A percentile compares a stretch with the other conserved stretches of the same genome.
These are phyloP conservation scores for Gallinago media DNA, from an alignment of 2,113 vertebrate species.

Conservation along the genomic window DNA sequence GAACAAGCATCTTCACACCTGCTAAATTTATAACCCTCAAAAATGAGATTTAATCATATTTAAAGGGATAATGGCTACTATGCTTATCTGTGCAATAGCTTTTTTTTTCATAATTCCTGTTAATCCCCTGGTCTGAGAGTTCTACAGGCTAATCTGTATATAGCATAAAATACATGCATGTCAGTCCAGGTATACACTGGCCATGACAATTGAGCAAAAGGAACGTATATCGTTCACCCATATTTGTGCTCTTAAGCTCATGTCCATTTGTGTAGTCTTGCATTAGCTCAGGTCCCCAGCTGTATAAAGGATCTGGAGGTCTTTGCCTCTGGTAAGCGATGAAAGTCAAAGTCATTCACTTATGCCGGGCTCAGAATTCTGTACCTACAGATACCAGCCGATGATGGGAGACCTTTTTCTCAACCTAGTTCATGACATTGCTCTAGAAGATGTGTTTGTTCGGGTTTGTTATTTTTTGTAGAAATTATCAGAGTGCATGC, in stretches of 20 bases:
- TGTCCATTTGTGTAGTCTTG: background rate
- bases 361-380: background rate
- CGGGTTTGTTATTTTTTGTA: background rate
- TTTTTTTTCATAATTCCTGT: background rate
- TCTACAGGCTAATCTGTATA: background rate
- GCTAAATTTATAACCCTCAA: background rate
- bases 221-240: rapidly evolving
- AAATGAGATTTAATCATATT: background rate
- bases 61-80: background rate
- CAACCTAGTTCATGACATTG: background rate
- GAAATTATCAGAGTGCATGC: background rate
- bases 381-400: background rate
- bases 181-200: background rate
- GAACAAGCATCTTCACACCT: background rate
- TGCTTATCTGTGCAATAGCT: background rate
- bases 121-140: background rate
- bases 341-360: background rate
- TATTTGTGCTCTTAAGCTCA: background rate
- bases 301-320: rapidly evolving
- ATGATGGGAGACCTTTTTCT: background rate
- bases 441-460: background rate
- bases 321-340: background rate
- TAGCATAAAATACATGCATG: background rate
- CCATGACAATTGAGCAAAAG: background rate
- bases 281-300: background rate